Evolutionary conservation across 2,113 vertebrate genomes (phyloP), one percentile per base, ranked within the genome.

Genomic region (Trichomycterus rosablanca): DNA sequence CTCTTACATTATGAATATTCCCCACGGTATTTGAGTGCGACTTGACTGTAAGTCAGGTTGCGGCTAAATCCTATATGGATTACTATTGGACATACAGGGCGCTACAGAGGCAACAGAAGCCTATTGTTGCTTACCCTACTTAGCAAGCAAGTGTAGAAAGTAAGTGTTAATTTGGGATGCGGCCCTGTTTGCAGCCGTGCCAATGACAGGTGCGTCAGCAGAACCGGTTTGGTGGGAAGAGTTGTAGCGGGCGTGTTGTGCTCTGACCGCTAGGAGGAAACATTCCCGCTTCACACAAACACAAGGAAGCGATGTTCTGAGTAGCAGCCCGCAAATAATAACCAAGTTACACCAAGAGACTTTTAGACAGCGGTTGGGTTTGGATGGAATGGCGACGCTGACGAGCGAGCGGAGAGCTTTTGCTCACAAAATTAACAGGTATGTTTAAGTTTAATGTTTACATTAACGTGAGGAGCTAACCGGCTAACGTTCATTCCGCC

Each of bases 381-480:
- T 75, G 67, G 71, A 84, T 79, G 78, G 70, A 45, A 83, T 84
- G 86, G 77, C 87, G 72, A 87, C 87, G 39, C 80, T 89, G 15
- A 75, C 80, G 34, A 83, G 82, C 67, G 91, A 93, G 48, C 86
- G 90, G 80, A 90, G 91, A 79, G 91, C 91, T 67, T 93, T 93
- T 74, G 90, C 90, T 64, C 90, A 91, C 74, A 92, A 91, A 78
- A 93, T 92, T 74, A 93, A 90, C 85, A 89, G 91, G 91, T 93
- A 19, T 2, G 70, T 46, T 8, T 9, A 20, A 53, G 39, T 15
- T 48, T 10, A 18, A 7, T 45, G 40, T 26, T 7, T 34, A 20
- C 8, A 18, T 20, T 19, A 1, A 18, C 5, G 18, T 7, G 7
- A 16, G 24, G 37, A 40, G 37, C 15, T 44, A 44, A 16, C 15